Base-by-base conservation (phyloP, 1,140 invertebrate genomes). In the Zaprionus kolodkinae region DNA sequence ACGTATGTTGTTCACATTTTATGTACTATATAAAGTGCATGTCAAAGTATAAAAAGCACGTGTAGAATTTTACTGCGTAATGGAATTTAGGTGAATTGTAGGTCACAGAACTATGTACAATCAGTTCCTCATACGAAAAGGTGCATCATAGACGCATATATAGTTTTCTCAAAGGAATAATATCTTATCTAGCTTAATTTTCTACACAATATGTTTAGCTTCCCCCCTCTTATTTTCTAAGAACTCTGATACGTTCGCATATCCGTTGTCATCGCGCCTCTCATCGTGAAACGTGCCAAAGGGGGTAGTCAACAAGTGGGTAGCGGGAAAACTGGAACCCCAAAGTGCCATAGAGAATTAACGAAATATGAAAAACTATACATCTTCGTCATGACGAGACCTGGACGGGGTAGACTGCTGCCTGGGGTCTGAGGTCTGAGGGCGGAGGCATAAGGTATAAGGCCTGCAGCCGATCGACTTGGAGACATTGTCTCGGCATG, bases 321-420 rank as follows among this genome's bases (percentile, higher is more conserved):
- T 27, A 64, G 57, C 65, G 65, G 72, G 72, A 65, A 50, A 61
- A 68, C 63, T 70, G 67, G 67, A 71, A 60, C 77, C 71, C 83
- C 70, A 80, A 83, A 87, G 85, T 84, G 81, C 74, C 72, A 81
- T 84, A 77, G 56, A 76, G 69, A 86, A 86, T 87, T 86, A 86
- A 86, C 79, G 55, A 76, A 78, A 70, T 68, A 62, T 85, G 79
- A 81, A 70, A 83, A 83, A 80, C 77, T 78, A 88, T 88, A 87
- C 73, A 78, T 88, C 85, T 88, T 89, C 69, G 73, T 88, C 79
- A 80, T 73, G 55, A 6, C 60, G 55, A 64, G 64, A 25, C 11
- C 40, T 40, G 61, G 52, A 36, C 65, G 21, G 30, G 30, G n/a
- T 3, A 17, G 45, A 36, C 33, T 63, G 15, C 30, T 33, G 33